Conservation (phyloP, 2,113 vertebrate genomes). For the Egretta garzetta region DNA sequence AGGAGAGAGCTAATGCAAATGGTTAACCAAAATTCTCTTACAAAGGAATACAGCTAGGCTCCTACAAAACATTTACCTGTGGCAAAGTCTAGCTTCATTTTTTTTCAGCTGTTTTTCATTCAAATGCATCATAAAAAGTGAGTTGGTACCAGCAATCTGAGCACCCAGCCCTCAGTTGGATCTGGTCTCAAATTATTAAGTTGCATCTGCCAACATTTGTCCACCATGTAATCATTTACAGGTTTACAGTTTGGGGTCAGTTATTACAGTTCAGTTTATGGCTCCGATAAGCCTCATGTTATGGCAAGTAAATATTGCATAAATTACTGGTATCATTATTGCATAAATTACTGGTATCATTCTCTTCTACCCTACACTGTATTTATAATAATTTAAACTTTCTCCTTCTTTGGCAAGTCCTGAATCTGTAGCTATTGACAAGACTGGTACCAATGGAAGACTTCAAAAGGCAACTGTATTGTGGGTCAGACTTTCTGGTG, state of each 20-base stretch:
- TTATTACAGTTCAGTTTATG: background rate
- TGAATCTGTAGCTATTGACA: background rate
- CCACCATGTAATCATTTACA: conserved; percentile 6
- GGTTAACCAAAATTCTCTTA: background rate
- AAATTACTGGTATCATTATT: background rate
- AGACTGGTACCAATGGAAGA: background rate
- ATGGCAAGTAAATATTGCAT: background rate
- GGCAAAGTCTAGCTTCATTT: background rate
- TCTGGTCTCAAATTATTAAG: conserved; percentile 13
- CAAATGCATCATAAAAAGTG: background rate
- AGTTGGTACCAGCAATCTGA: background rate
- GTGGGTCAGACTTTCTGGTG: background rate
- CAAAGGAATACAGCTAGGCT: background rate
- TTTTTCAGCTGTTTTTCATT: conserved; percentile 17
- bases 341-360: background rate
- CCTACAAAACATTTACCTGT: background rate
- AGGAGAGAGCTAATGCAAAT: background rate
- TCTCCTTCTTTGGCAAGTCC: background rate
- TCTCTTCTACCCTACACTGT: background rate
- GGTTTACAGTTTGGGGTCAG: conserved; percentile 33
- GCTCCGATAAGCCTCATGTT: conserved; percentile 19
- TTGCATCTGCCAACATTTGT: background rate
- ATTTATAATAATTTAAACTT: background rate
- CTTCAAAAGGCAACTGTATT: background rate
- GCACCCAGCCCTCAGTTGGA: background rate